These are phyloP conservation scores for Sarcophaga carnaria DNA, from an alignment of 2,888 invertebrate genomes.

Conservation along the genomic window DNA sequence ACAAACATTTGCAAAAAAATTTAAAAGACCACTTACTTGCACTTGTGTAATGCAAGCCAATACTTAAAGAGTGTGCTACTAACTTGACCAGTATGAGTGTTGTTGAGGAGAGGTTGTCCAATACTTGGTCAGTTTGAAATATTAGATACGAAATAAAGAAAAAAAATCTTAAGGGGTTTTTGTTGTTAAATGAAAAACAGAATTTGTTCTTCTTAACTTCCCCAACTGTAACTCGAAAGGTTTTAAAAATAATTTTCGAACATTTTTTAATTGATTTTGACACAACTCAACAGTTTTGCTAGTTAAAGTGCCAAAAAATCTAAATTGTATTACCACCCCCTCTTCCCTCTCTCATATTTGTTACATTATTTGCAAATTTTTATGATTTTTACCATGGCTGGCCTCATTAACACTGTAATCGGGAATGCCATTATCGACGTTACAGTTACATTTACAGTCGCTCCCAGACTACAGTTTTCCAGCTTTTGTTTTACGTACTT, in stretches of 20 bases:
- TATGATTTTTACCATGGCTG: constrained; percentile 23
- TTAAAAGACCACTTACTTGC: constrained; percentile 24
- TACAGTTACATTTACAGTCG: constrained; percentile 28
- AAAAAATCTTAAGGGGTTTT: not conserved
- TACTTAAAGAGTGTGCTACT: constrained; percentile 22
- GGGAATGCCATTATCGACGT: not conserved
- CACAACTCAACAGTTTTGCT: constrained; percentile 80
- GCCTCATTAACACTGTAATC: constrained; percentile 8
- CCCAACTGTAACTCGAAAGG: not conserved
- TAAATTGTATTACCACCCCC: constrained; percentile 60
- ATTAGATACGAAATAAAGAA: not conserved
- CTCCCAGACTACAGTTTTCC: constrained; percentile 45
- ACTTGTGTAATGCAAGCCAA: constrained; percentile 34
- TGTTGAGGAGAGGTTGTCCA: constrained; percentile 64
- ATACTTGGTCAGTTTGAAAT: not conserved
- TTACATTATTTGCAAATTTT: constrained; percentile 3
- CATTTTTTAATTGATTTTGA: constrained; percentile 78
- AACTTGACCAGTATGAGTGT: constrained; percentile 39
- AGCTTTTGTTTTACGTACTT: not conserved
- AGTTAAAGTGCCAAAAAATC: constrained; percentile 56
- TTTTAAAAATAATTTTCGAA: not conserved
- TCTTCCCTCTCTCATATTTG: not conserved
- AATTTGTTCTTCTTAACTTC: not conserved
- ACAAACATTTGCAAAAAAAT: not conserved
- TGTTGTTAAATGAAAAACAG: not conserved